Percentiles rank a stretch among this genome's conserved stretches.
Conservation (phyloP, 2,888 invertebrate species). For the Metacarcinus magister region DNA sequence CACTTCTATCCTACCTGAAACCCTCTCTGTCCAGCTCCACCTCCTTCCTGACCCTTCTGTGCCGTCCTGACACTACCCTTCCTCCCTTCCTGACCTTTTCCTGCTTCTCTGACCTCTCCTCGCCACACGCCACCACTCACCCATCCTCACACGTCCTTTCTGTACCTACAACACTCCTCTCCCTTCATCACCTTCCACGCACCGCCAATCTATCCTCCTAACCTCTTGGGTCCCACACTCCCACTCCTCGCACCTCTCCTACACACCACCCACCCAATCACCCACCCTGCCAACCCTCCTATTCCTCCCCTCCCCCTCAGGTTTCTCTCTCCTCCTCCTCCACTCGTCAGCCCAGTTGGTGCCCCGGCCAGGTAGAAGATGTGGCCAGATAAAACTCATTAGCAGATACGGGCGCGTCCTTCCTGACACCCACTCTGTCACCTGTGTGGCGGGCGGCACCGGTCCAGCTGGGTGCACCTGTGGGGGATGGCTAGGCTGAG, state of each 20-base stretch:
- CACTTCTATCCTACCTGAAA: not conserved
- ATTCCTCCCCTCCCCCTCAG: not conserved
- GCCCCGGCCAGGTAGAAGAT: slow-evolving; percentile 43
- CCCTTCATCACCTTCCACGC: not conserved
- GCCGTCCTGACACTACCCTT: not conserved
- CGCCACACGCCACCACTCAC: not conserved
- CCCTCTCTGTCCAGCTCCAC: not conserved
- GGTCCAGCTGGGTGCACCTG: slow-evolving; percentile 53
- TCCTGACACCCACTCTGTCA: slow-evolving; percentile 64
- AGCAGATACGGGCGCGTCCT: slow-evolving; percentile 72
- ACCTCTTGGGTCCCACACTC: not conserved
- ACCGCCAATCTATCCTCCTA: not conserved
- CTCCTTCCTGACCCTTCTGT: not conserved
- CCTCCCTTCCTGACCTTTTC: not conserved
- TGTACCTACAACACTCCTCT: not conserved
- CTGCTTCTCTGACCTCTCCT: not conserved
- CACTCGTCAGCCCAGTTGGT: slow-evolving; percentile 13
- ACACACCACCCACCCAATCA: not conserved
- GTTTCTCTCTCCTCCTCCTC: not conserved
- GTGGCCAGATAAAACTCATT: slow-evolving; percentile 63
- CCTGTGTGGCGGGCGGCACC: slow-evolving; percentile 1
- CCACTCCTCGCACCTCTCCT: not conserved
- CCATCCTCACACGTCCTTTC: not conserved
- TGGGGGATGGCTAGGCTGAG: not conserved
- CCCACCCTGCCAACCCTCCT: not conserved